Evolutionary conservation across 2,797 vertebrate genomes (phyloP).

Genomic region (Gambelia wislizenii): DNA sequence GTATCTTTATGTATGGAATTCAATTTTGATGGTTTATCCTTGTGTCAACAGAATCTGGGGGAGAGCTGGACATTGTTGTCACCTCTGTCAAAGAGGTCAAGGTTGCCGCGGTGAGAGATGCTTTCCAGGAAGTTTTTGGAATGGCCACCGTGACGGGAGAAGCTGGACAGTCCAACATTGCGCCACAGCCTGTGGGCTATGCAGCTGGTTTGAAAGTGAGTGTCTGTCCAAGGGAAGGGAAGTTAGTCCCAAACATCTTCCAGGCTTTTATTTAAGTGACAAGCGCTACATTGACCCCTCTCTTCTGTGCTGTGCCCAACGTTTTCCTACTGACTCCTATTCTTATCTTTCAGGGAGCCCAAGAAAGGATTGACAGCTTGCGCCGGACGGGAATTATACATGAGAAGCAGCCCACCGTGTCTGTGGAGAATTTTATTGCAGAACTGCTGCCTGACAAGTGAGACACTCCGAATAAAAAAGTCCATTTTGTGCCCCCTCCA

Average conservation of each 20-base stretch:
- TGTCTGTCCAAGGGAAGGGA: neutral
- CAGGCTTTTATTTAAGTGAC: too few relatives aligned
- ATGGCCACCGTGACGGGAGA: conserved; percentile 93
- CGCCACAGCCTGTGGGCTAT: conserved; percentile 96
- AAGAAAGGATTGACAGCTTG: conserved; percentile 93
- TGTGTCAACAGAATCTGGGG: conserved; percentile 87
- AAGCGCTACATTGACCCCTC: too few relatives aligned
- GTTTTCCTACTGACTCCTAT: conserved; percentile 33
- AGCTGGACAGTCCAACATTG: conserved; percentile 92
- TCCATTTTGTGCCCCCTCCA: neutral
- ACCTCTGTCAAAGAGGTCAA: conserved; percentile 91
- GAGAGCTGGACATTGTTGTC: conserved; percentile 94
- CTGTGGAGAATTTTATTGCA: conserved; percentile 94
- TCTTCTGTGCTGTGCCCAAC: too few relatives aligned
- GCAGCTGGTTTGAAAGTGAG: conserved; percentile 94
- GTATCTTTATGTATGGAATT: too few relatives aligned
- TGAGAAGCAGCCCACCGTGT: conserved; percentile 94
- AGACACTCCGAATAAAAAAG: conserved; percentile 54
- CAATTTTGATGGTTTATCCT: too few relatives aligned
- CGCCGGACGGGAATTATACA: conserved; percentile 90
- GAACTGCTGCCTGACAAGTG: conserved; percentile 97
- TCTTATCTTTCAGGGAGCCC: conserved; percentile 86
- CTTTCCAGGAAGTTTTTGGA: conserved; percentile 97
- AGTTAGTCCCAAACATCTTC: too few relatives aligned
- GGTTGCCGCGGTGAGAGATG: conserved; percentile 91